Evolutionary conservation across 2,113 vertebrate genomes (phyloP).

Genomic region (Bombycilla garrulus): DNA sequence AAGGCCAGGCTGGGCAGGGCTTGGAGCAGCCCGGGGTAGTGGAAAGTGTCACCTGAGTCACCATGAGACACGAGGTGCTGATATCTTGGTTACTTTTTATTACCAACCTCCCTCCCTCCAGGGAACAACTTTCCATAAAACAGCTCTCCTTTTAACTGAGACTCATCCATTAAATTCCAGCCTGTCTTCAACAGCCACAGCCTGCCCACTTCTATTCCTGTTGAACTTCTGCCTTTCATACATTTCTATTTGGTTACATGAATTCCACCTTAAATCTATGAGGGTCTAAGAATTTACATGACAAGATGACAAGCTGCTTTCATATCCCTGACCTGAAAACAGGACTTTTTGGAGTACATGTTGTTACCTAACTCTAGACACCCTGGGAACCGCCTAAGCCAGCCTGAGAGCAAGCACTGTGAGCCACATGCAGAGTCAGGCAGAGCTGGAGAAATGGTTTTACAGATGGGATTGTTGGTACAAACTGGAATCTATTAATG

Average conservation of each 20-base stretch:
- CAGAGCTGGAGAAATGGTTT: background rate
- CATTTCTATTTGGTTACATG: background rate
- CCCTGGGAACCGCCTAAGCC: background rate
- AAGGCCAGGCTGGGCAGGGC: accelerated
- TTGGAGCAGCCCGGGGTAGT: background rate
- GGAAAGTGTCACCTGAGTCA: background rate
- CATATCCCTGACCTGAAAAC: background rate
- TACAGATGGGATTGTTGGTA: accelerated
- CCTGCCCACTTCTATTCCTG: background rate
- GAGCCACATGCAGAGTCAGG: background rate
- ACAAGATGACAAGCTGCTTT: background rate
- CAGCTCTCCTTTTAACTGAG: background rate
- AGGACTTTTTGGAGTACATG: background rate
- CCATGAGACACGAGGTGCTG: background rate
- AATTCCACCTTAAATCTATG: background rate
- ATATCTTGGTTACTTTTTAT: background rate
- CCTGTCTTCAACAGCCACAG: background rate
- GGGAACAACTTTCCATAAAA: background rate
- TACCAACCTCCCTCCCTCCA: background rate
- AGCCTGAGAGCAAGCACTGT: background rate
- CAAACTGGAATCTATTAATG: background rate
- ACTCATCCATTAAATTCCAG: background rate
- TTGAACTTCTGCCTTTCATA: background rate
- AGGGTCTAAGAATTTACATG: accelerated
- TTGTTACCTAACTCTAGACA: background rate